These are phyloP conservation scores for Tetrax tetrax DNA, from an alignment of 2,113 vertebrate genomes.

Conservation along the genomic window DNA sequence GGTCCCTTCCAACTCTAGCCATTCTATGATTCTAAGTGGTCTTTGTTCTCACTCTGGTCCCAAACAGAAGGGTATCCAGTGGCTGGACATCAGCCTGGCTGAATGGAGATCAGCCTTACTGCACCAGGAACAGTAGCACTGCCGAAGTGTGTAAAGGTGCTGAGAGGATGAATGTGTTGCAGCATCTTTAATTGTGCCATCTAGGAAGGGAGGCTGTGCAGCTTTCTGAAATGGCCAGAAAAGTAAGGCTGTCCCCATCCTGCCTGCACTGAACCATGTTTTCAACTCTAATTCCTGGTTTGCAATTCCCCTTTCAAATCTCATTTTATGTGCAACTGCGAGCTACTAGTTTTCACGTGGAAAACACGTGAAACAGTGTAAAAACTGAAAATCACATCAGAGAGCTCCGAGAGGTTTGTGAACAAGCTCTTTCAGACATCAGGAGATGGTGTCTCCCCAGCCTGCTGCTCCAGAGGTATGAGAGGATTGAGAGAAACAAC, in stretches of 20 bases:
- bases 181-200: neutral
- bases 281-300: neutral
- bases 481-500: neutral
- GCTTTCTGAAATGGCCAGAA: neutral
- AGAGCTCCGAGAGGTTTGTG: neutral
- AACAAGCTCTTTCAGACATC: neutral
- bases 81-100: neutral
- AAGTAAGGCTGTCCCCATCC: neutral
- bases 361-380: neutral
- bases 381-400: neutral
- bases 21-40: no score
- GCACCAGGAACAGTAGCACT: neutral
- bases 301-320: neutral
- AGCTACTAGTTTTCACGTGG: neutral
- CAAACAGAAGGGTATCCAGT: neutral
- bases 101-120: neutral
- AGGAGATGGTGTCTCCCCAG: neutral
- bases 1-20: no score
- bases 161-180: fast-evolving
- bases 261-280: neutral
- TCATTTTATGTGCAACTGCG: neutral
- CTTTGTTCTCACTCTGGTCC: neutral
- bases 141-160: neutral
- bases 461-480: neutral
- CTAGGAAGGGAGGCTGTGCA: neutral